Evolutionary conservation across 2,113 vertebrate species (phyloP).

Genomic region (Glaucomys volans): DNA sequence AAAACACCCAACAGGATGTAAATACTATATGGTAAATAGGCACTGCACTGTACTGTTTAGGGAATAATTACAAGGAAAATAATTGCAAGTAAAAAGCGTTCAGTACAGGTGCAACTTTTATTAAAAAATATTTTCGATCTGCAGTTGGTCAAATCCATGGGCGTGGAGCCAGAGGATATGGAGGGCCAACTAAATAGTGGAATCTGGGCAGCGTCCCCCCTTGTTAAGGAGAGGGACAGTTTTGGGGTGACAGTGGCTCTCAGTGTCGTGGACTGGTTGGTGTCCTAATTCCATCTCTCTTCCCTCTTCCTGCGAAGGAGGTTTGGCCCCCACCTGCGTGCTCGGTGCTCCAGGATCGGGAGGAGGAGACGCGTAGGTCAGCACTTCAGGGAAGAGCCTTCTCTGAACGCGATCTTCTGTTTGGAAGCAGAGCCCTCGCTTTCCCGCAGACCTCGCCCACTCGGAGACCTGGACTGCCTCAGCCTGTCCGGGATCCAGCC

Average conservation of each 20-base stretch:
- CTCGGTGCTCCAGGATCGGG: neutral
- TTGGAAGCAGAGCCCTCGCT: neutral
- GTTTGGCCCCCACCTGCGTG: neutral
- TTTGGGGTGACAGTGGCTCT: neutral
- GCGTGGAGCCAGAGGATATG: neutral
- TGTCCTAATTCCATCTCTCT: neutral
- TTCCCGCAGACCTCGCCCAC: neutral
- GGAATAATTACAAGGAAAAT: neutral
- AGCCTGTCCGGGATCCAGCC: neutral
- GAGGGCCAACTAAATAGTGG: neutral
- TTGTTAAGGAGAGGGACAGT: neutral
- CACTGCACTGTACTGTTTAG: neutral
- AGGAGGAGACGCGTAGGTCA: neutral
- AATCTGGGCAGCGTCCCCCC: neutral
- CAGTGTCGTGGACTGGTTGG: neutral
- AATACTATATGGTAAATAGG: neutral
- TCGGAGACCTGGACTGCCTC: neutral
- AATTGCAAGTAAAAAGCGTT: no score
- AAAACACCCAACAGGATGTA: neutral
- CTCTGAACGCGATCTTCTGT: constrained; percentile 16
- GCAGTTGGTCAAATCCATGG: neutral
- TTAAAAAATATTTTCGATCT: neutral
- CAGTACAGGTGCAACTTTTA: neutral
- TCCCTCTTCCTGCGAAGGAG: neutral
- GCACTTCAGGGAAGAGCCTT: neutral